A percentile compares a stretch with the other conserved stretches of the same genome.
Evolutionary conservation across 2,888 invertebrate species (phyloP).

Genomic region (Lysandra bellargus): DNA sequence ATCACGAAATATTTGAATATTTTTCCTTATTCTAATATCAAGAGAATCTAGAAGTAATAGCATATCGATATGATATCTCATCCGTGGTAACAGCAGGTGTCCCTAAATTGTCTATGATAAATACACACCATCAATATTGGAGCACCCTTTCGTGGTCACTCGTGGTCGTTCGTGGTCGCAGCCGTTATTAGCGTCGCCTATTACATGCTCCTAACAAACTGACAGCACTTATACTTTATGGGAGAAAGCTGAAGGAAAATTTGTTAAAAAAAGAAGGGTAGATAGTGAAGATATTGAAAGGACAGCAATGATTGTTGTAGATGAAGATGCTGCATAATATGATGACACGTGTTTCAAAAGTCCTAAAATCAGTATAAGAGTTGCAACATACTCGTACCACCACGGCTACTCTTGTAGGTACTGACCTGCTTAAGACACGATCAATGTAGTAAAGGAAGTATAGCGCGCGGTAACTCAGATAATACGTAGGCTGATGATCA

Average conservation of each 20-base stretch:
- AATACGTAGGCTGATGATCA: too few species aligned
- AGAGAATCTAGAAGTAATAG: neutral
- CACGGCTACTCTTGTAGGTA: too few species aligned
- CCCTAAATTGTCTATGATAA: slow-evolving; percentile 73
- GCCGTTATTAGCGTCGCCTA: slow-evolving; percentile 23
- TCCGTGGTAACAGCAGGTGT: slow-evolving; percentile 73
- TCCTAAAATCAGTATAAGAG: too few species aligned
- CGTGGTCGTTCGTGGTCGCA: neutral
- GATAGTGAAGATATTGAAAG: neutral
- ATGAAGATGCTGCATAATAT: neutral
- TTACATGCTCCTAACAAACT: slow-evolving; percentile 16
- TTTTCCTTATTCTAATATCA: neutral
- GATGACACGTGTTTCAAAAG: neutral
- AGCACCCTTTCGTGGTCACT: slow-evolving; percentile 50
- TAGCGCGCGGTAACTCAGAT: too few species aligned
- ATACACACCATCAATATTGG: slow-evolving; percentile 70
- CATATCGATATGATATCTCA: slow-evolving; percentile 54
- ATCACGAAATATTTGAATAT: neutral
- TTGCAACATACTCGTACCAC: neutral
- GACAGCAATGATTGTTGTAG: neutral
- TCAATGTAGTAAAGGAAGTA: too few species aligned
- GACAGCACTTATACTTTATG: neutral
- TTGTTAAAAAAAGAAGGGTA: neutral
- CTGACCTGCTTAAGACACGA: too few species aligned
- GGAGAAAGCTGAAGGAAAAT: neutral